phyloP scores from a whole-genome alignment of 2,888 invertebrate genomes.

The Lapara coniferarum region DNA sequence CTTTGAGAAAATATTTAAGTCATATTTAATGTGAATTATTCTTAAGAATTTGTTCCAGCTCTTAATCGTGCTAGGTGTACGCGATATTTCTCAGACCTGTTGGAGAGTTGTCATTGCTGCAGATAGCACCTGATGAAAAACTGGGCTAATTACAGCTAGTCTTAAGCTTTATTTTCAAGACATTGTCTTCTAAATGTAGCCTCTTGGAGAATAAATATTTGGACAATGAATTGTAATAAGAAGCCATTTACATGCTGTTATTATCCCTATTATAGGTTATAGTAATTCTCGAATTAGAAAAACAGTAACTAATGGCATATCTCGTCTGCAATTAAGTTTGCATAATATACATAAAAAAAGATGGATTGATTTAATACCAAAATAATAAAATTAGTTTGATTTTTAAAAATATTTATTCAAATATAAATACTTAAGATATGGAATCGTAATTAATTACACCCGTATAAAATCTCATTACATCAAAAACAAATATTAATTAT shows the following conservation, averaged over 20 bases:
- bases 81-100: neutral
- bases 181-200: neutral
- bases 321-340: no score
- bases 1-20: slow-evolving; percentile 1
- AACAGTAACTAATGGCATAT: no score
- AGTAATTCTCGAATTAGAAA: no score
- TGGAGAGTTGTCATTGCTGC: slow-evolving; percentile 9
- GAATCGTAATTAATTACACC: no score
- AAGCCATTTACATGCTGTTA: no score
- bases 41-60: neutral
- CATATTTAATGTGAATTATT: neutral
- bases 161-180: slow-evolving; percentile 3
- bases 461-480: neutral
- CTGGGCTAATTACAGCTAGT: slow-evolving; percentile 10
- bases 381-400: no score
- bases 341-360: no score
- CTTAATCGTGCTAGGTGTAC: slow-evolving; percentile 2
- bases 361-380: no score
- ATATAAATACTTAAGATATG: no score
- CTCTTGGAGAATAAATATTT: neutral
- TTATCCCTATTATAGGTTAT: no score
- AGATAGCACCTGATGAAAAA: slow-evolving; percentile 18
- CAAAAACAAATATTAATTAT: neutral
- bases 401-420: no score
- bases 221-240: no score